Evolutionary conservation across 2,797 vertebrate species (phyloP).

Genomic region (Pteronotus mesoamericanus): DNA sequence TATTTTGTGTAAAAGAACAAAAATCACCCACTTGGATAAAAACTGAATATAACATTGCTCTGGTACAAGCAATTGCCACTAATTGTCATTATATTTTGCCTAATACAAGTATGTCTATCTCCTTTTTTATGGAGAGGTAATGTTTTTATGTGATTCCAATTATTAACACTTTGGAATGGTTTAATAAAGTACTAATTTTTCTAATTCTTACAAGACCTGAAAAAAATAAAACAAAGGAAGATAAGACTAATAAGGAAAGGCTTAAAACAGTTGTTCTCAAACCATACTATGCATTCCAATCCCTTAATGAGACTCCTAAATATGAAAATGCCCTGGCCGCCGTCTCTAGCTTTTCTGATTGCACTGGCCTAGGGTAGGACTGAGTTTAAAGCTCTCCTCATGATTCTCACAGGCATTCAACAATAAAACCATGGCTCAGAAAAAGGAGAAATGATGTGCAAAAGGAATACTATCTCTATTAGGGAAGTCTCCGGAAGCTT

Average conservation of each 20-base stretch:
- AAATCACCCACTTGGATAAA: not conserved
- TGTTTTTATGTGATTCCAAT: not conserved
- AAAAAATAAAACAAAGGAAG: not conserved
- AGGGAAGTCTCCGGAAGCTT: not conserved
- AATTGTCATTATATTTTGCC: not conserved
- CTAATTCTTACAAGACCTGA: not conserved
- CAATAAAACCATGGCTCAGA: not conserved
- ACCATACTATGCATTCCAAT: accelerated
- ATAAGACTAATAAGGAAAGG: not conserved
- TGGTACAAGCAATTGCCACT: not conserved
- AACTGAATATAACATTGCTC: not conserved
- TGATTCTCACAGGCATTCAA: not conserved
- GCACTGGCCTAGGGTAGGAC: not conserved
- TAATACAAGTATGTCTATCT: not conserved
- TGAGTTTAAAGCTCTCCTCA: not conserved
- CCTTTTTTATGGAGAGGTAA: not conserved
- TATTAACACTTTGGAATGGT: not conserved
- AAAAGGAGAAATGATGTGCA: not conserved
- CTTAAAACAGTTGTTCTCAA: not conserved
- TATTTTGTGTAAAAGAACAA: not conserved
- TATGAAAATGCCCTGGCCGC: not conserved
- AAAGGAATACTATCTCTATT: not conserved
- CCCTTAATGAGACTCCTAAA: not conserved
- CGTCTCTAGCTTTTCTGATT: not conserved
- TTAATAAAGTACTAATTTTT: not conserved